phyloP scores from a whole-genome alignment of 2,113 vertebrate species.

The Guaruba guarouba region DNA sequence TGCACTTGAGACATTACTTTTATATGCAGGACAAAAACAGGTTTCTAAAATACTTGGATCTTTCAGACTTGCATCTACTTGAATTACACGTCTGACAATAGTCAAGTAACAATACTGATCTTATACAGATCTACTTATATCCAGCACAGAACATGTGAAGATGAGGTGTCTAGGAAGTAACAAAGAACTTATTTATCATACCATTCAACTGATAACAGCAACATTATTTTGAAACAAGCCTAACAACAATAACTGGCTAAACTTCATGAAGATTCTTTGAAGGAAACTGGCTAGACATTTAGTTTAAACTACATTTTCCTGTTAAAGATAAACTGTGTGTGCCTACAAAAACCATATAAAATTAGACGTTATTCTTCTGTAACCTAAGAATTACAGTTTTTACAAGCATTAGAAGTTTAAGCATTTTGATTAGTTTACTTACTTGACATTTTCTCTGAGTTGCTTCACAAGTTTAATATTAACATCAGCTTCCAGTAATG shows the following conservation, averaged over 20 bases:
- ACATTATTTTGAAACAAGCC: background rate
- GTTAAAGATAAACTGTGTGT: background rate
- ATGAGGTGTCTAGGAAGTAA: background rate
- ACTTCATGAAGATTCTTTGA: background rate
- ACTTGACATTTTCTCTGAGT: slow-evolving; percentile 97
- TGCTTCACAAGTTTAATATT: slow-evolving; percentile 98
- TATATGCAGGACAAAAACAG: background rate
- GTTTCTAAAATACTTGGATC: background rate
- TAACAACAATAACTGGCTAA: background rate
- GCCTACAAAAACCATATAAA: background rate
- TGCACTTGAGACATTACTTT: background rate
- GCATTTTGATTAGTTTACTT: slow-evolving; percentile 68
- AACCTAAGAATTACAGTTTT: background rate
- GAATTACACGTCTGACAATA: slow-evolving; percentile 2
- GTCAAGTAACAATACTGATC: background rate
- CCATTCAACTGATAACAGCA: background rate
- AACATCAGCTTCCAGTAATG: slow-evolving; percentile 95
- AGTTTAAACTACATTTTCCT: background rate
- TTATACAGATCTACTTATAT: background rate
- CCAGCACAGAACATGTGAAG: background rate
- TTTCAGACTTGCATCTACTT: background rate
- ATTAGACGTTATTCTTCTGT: background rate
- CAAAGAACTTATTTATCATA: background rate
- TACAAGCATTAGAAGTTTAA: background rate
- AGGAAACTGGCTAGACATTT: background rate